Percentiles rank a stretch among this genome's conserved stretches.
Evolutionary conservation across 1,140 invertebrate genomes (phyloP).

Genomic region (Penaeus vannamei): DNA sequence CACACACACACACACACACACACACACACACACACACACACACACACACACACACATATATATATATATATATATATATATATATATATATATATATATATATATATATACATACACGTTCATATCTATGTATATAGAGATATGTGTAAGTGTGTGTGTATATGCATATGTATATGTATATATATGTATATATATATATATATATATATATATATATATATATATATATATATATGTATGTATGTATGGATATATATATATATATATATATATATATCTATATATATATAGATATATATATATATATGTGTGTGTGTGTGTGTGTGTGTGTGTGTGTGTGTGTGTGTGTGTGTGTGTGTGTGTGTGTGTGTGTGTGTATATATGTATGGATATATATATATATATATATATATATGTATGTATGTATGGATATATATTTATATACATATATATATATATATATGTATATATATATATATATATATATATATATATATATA

Average conservation of each 20-base stretch:
- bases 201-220: too few relatives aligned
- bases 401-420: not conserved
- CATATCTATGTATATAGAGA: too few relatives aligned
- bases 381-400: not conserved
- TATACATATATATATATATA: not conserved
- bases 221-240: not conserved
- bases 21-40: too few relatives aligned
- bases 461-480: not conserved
- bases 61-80: constrained; percentile 14
- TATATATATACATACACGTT: constrained; percentile 6
- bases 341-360: too few relatives aligned
- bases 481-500: not conserved
- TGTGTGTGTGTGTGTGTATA: not conserved
- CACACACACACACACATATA: too few relatives aligned
- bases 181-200: too few relatives aligned
- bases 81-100: constrained; percentile 10
- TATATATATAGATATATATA: too few relatives aligned
- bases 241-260: not conserved
- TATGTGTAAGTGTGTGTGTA: constrained; percentile 13
- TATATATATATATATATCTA: not conserved
- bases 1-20: too few relatives aligned
- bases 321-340: too few relatives aligned
- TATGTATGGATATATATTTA: not conserved
- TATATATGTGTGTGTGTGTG: not conserved
- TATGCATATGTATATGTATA: not conserved